Percentiles rank a stretch among this genome's conserved stretches.
Evolutionary conservation across 2,888 invertebrate species (phyloP).

Genomic region (Chromoteleia sp.): DNA sequence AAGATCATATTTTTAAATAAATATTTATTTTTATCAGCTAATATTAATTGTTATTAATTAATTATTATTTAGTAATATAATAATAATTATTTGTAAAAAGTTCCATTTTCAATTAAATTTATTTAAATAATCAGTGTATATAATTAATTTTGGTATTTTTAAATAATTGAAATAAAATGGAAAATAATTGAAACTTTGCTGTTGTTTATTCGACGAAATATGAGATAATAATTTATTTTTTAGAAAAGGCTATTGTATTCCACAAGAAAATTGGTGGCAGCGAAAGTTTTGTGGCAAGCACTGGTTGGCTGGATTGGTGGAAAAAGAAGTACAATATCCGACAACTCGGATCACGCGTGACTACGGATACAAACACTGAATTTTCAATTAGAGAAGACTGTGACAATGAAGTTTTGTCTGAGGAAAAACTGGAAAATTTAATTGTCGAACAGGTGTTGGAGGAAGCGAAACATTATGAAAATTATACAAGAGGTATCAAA

Average conservation of each 20-base stretch:
- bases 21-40: too few species aligned
- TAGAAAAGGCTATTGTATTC: slow-evolving; percentile 33
- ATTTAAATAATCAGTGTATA: too few species aligned
- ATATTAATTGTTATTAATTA: slow-evolving; percentile 12
- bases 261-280: slow-evolving; percentile 34
- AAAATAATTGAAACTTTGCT: not conserved
- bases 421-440: slow-evolving; percentile 27
- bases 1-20: too few species aligned
- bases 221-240: slow-evolving; percentile 1
- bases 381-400: not conserved
- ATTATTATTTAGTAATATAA: not conserved
- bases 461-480: slow-evolving; percentile 7
- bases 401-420: slow-evolving; percentile 7
- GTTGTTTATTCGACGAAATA: too few species aligned
- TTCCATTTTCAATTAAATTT: too few species aligned
- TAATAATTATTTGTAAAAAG: too few species aligned
- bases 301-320: slow-evolving; percentile 44
- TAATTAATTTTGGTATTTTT: too few species aligned
- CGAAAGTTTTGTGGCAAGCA: slow-evolving; percentile 43
- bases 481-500: not conserved
- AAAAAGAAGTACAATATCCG: slow-evolving; percentile 31
- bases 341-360: slow-evolving; percentile 3
- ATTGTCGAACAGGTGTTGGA: slow-evolving; percentile 26
- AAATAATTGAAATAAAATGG: not conserved
- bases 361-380: not conserved